Evolutionary conservation across 2,113 vertebrate genomes (phyloP), one percentile per base, ranked within the genome.

Genomic region (Cyprinodon brontotheroides): DNA sequence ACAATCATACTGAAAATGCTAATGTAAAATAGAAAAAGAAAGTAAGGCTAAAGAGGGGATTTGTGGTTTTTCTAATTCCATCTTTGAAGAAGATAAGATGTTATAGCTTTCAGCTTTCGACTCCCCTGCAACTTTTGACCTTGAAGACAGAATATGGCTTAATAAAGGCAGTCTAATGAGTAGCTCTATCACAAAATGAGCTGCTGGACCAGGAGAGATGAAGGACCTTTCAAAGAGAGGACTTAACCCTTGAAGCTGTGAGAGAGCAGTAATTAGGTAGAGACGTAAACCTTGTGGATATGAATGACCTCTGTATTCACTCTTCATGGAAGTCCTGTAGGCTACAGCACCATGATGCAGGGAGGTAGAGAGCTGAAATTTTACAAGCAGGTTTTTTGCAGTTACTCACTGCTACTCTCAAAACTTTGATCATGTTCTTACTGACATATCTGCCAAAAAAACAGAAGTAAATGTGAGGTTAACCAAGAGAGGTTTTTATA

Each of bases 161-260:
- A 63, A 78, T 45, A 53, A 36, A 77, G 39, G 65, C 13, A 4
- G 45, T 50, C 76, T 89, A 87, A 87, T 86, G 87, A 87, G 74
- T 65, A 68, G 75, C 62, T 68, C 59, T 66, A 37, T 75, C 40
- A 14, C 68, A 61, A 37, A 78, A n/a, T 15, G 29, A 82, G 66
- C 78, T 75, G 68, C 59, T 74, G 78, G 72, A 65, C 69, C 79
- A 77, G 70, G 64, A 68, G 59, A 72, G 63, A 85, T 80, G 67
- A 83, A 77, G 63, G 69, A 64, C 48, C 50, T 72, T 83, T 69
- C 11, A 64, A 43, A 76, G 36, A 69, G 8, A 63, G 61, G 66
- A n/a, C 70, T 74, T 74, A 79, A 85, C 62, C 69, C 72, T 61
- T 53, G 70, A 37, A 68, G 65, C 63, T 45, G 60, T 0, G 3